Base-by-base conservation (phyloP, 2,797 vertebrate genomes). In the Holocentrus rufus region DNA sequence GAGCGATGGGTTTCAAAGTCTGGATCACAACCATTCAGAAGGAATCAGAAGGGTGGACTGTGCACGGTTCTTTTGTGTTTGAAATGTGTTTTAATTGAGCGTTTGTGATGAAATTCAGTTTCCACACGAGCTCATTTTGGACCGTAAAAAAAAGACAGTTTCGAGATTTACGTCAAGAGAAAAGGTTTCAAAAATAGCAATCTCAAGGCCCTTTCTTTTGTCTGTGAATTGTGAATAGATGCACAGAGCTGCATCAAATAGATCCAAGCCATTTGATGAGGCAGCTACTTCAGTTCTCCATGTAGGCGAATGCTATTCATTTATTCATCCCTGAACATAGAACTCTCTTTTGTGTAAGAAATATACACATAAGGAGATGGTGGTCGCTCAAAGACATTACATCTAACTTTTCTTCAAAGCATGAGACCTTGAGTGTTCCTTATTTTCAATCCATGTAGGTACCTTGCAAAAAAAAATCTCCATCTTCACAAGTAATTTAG, bases 251-350 rank as follows among this genome's bases (percentile, higher is more conserved):
- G 5, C 14, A 30, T 7, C 13, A 62, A 15, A 58, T 47, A 47
- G 14, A 18, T 47, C 74, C 15, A 60, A 57, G 72, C 18, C 27
- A 25, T 56, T 42, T 68, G 11, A 57, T 22, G 17, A n/a, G 44
- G 30, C 1, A 47, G 68, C 44, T 69, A 17, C 58, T 63, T 66
- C 62, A 69, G 57, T 61, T 72, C 50, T 30, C 53, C 5, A 18
- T 58, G 25, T 61, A 14, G 22, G 61, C 8, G 49, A 69, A 58
- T 22, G 59, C 64, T 56, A 72, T 72, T 72, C 55, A 69, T 14
- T 53, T 8, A 27, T 74, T 59, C 76, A 78, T 39, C 81, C 64
- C 85, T 79, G 72, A 27, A 79, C 68, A 65, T 69, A 57, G 67
- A 72, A 39, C 17, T 46, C 20, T 8, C 69, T 22, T 76, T 61